Evolutionary conservation across 2,113 vertebrate species (phyloP), one percentile per base, ranked within the genome.

Genomic region (Neolamprologus kungweensis): DNA sequence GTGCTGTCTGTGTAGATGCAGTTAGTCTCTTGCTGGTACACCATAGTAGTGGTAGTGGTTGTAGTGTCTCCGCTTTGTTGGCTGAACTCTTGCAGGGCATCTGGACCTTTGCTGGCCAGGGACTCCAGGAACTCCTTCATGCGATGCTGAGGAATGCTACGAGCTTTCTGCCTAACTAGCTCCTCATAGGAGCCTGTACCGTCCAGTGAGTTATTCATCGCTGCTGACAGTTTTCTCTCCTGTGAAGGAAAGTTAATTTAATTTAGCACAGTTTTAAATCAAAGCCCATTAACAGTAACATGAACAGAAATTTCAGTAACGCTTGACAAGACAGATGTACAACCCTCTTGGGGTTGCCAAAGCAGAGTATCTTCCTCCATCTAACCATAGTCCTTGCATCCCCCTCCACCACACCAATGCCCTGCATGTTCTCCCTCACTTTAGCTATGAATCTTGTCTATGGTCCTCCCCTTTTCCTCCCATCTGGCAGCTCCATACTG

Each of bases 101-200:
- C 99, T 0, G 98, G 98, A 65, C 98, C 98, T 92, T 99, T 99
- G 80, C 96, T 97, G 91, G 98, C 98, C 94, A 99, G 93, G 6
- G 99, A 99, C 94, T 99, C 99, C 93, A 99, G 96, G 91, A 99
- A 99, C 95, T 99, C 99, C 95, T 99, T 99, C 99, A 99, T 99
- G 94, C 99, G 98, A 96, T 99, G 98, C 93, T 99, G 99, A 4
- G 99, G 99, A 87, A 99, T 97, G 17, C 98, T 98, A 89, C 98
- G 97, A 0, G 98, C 99, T 95, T 99, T 99, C 91, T 99, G 98
- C 85, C 99, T 97, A 95, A 99, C 98, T 81, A 99, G 98, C 95
- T 99, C 99, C 97, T 99, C 99, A 94, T 99, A 99, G 90, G 99
- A 99, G 97, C 94, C 93, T 7, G 95, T 73, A 9, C 94, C 93